Base-by-base conservation (phyloP, 1,140 invertebrate genomes). In the Mamestra configurata region DNA sequence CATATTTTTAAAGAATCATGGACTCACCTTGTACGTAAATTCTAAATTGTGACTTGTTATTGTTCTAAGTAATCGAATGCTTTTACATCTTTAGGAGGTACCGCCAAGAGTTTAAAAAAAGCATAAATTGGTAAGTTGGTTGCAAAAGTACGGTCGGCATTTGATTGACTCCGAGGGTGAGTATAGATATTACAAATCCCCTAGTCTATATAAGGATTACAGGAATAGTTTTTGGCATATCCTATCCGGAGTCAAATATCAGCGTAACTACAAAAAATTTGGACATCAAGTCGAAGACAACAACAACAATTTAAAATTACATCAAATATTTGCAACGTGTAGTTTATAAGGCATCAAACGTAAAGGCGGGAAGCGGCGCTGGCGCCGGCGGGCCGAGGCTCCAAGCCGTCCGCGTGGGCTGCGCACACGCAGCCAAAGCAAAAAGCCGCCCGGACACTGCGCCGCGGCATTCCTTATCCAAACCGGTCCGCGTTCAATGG, bases 401-500 rank as follows among this genome's bases (percentile, higher is more conserved):
- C 35, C 35, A 72, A 77, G 80, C 73, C 83, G 86, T 71, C 85
- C 85, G 91, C 91, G 92, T 91, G 88, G 91, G 91, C 84, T 86
- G 86, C 66, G 82, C 80, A 80, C 82, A 82, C 84, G 89, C 86
- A 85, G 72, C 86, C 83, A 86, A 90, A 87, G 89, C 91, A 92
- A 92, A 93, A 92, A 92, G 88, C 89, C 88, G 90, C 84, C 86
- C 82, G 24, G 40, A 71, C 83, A 78, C 75, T 70, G 85, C 77
- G 77, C 79, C 82, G 86, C 85, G 85, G 91, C 92, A 94, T 94
- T 94, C 92, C 92, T 82, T 79, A 79, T 82, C 81, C 79, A 80
- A 92, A 94, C 92, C 92, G 92, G 92, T 92, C 87, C 76, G 66
- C 10, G 77, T 89, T 93, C 88, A 92, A 92, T 93, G 89, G 88